phyloP scores from a whole-genome alignment of 2,888 invertebrate genomes.

The Terebella lapidaria region DNA sequence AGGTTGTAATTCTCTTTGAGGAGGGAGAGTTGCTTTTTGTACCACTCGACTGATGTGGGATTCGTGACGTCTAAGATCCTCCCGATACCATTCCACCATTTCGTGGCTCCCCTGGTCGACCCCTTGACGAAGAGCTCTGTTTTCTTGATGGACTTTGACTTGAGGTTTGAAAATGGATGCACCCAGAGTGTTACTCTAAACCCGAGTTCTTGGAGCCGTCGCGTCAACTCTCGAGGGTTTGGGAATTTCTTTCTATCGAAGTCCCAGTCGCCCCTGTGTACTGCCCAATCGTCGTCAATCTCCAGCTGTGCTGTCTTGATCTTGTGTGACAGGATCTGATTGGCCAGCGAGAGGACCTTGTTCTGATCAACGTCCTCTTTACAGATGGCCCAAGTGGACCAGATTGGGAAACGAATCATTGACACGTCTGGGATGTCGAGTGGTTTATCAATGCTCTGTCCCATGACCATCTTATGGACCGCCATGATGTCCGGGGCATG shows the following conservation, averaged over 20 bases:
- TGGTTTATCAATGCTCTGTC: conserved; percentile 63
- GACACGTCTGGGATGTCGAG: conserved; percentile 62
- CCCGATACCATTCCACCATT: conserved; percentile 70
- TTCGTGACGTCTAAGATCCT: conserved; percentile 79
- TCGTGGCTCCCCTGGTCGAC: conserved; percentile 71
- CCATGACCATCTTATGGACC: conserved; percentile 59
- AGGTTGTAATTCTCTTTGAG: conserved; percentile 66
- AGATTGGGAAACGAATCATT: conserved; percentile 75
- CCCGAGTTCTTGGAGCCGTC: conserved; percentile 58
- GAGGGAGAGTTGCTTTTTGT: conserved; percentile 63
- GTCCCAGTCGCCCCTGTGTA: conserved; percentile 77
- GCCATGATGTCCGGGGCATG: conserved; percentile 58
- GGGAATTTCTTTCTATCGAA: conserved; percentile 70
- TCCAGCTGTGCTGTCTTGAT: conserved; percentile 55
- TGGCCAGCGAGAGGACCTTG: conserved; percentile 10
- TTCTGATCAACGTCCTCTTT: conserved; percentile 65
- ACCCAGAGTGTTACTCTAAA: conserved; percentile 74
- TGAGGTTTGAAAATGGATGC: conserved; percentile 65
- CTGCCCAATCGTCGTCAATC: conserved; percentile 78
- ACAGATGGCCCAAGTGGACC: conserved; percentile 83
- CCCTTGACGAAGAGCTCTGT: conserved; percentile 62
- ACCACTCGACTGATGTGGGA: conserved; percentile 75
- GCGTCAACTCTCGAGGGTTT: conserved; percentile 62
- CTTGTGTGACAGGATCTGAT: conserved; percentile 30
- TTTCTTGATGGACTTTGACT: neutral